phyloP scores from a whole-genome alignment of 2,888 invertebrate species.

The Mythimna impura region DNA sequence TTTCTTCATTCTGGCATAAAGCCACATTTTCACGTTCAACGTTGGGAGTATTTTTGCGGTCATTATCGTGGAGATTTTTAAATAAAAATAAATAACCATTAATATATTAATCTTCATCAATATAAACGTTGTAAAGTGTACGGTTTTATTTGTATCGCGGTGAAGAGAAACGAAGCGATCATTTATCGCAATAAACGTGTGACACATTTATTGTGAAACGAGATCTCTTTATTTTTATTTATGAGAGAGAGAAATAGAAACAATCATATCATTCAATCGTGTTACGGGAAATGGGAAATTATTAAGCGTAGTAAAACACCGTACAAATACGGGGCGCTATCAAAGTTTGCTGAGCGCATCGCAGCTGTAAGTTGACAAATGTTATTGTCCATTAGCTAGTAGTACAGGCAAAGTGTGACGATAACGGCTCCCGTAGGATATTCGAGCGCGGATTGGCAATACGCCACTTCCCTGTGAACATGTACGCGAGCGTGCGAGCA shows the following conservation, averaged over 20 bases:
- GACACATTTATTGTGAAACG: conserved; percentile 8
- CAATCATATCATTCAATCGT: conserved; percentile 11
- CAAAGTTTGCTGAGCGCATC: conserved; percentile 37
- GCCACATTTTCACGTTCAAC: conserved; percentile 63
- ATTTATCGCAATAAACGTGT: conserved; percentile 23
- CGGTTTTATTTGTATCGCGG: conserved; percentile 30
- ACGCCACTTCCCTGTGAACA: conserved; percentile 76
- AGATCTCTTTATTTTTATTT: conserved; percentile 6
- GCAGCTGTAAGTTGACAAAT: conserved; percentile 63
- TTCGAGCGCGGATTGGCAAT: conserved; percentile 77
- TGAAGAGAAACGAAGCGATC: conserved; percentile 14
- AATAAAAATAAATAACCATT: conserved; percentile 47
- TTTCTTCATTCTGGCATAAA: conserved; percentile 66
- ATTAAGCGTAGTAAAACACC: conserved; percentile 19
- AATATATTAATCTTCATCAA: conserved; percentile 45
- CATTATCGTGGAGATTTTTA: conserved; percentile 43
- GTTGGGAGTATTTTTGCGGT: conserved; percentile 51
- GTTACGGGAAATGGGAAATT: conserved; percentile 12
- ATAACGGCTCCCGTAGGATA: conserved; percentile 75
- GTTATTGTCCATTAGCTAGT: conserved; percentile 73
- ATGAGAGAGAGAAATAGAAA: conserved; percentile 15
- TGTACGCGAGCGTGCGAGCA: conserved; percentile 53
- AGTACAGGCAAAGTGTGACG: conserved; percentile 71
- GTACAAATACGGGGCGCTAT: conserved; percentile 52
- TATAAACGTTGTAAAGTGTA: conserved; percentile 24